Evolutionary conservation across 2,888 invertebrate genomes (phyloP).

Genomic region (Drosophila cognata): DNA sequence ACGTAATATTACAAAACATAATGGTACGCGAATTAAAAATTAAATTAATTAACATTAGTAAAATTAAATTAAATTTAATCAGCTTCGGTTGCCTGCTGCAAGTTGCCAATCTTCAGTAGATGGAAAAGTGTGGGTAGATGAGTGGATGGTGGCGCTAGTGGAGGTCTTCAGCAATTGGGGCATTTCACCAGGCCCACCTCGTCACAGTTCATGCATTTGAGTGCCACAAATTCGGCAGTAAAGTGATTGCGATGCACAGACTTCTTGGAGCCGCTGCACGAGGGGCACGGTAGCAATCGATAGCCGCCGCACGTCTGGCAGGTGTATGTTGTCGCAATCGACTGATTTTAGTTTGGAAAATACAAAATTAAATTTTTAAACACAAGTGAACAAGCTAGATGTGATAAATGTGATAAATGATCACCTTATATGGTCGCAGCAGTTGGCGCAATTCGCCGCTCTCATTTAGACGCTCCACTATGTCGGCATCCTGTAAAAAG

Average conservation of each 20-base stretch:
- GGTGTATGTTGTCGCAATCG: slow-evolving; percentile 91
- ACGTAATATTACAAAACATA: slow-evolving; percentile 11
- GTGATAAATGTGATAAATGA: not conserved
- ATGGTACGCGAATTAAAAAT: slow-evolving; percentile 33
- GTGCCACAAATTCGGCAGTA: slow-evolving; percentile 95
- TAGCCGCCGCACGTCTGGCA: slow-evolving; percentile 97
- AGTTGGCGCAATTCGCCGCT: slow-evolving; percentile 95
- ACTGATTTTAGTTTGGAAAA: slow-evolving; percentile 84
- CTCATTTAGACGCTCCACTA: slow-evolving; percentile 96
- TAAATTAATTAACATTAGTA: not conserved
- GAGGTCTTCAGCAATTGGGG: slow-evolving; percentile 89
- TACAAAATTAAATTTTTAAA: not conserved
- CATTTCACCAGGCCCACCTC: slow-evolving; percentile 97
- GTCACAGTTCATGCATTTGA: slow-evolving; percentile 98
- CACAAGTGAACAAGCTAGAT: not conserved
- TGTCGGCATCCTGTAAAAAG: slow-evolving; percentile 89
- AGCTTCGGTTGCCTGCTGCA: slow-evolving; percentile 28
- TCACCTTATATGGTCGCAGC: slow-evolving; percentile 92
- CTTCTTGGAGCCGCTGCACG: slow-evolving; percentile 98
- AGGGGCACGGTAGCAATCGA: slow-evolving; percentile 94
- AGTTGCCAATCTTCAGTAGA: not conserved
- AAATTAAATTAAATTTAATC: slow-evolving; percentile 28
- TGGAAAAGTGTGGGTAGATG: not conserved
- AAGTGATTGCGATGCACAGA: slow-evolving; percentile 97
- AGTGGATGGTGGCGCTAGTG: not conserved